Evolutionary conservation across 2,888 invertebrate genomes (phyloP).

Genomic region (Cistogaster globosa): DNA sequence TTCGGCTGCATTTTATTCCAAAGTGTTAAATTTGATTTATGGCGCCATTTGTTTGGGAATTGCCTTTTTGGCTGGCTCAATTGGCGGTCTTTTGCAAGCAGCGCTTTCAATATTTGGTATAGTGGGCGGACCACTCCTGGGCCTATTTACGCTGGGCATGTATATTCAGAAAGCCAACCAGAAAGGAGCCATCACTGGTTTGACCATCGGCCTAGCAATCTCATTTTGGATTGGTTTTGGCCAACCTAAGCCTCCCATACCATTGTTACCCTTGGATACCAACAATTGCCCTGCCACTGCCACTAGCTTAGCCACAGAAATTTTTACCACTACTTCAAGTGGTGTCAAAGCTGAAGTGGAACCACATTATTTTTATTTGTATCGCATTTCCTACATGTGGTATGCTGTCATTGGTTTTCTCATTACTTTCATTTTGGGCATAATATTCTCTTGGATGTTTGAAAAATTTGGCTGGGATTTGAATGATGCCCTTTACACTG

Average conservation of each 20-base stretch:
- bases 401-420: slow-evolving; percentile 85
- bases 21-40: slow-evolving; percentile 88
- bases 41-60: slow-evolving; percentile 91
- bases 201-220: slow-evolving; percentile 86
- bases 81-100: slow-evolving; percentile 94
- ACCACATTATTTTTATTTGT: slow-evolving; percentile 78
- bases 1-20: slow-evolving; percentile 85
- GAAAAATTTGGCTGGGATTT: slow-evolving; percentile 79
- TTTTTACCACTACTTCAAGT: slow-evolving; percentile 62
- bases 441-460: slow-evolving; percentile 83
- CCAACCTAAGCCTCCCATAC: slow-evolving; percentile 87
- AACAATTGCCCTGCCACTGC: slow-evolving; percentile 84
- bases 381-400: slow-evolving; percentile 88
- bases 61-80: slow-evolving; percentile 91
- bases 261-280: slow-evolving; percentile 85
- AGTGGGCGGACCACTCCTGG: slow-evolving; percentile 93
- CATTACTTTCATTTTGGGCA: slow-evolving; percentile 84
- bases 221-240: slow-evolving; percentile 94
- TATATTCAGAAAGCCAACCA: slow-evolving; percentile 89
- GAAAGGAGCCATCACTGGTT: slow-evolving; percentile 87
- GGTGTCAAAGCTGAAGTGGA: slow-evolving; percentile 34
- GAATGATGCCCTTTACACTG: slow-evolving; percentile 78
- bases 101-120: slow-evolving; percentile 93
- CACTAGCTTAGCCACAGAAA: slow-evolving; percentile 71
- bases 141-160: slow-evolving; percentile 94